Evolutionary conservation across 2,113 vertebrate genomes (phyloP).

Genomic region (Agelaius phoeniceus): DNA sequence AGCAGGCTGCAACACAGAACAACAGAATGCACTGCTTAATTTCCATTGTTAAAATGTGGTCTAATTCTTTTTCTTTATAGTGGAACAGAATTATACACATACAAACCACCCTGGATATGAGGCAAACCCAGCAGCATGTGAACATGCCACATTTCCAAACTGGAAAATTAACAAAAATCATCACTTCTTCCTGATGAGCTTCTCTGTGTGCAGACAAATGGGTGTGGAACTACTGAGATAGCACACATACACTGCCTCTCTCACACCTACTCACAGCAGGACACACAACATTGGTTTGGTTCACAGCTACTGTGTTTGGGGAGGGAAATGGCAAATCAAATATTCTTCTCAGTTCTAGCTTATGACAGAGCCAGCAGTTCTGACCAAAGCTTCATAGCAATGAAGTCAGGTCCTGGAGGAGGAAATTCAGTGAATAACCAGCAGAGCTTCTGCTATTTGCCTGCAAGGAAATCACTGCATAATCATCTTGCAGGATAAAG

Average conservation of each 20-base stretch:
- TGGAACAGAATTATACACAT: neutral
- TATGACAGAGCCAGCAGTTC: neutral
- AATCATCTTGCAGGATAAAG: neutral
- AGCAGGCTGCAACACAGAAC: neutral
- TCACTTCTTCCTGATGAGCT: constrained; percentile 5
- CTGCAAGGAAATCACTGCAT: neutral
- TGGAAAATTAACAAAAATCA: constrained; percentile 27
- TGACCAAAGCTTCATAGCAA: neutral
- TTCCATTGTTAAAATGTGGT: neutral
- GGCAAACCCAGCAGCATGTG: neutral
- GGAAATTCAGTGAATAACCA: neutral
- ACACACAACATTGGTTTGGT: neutral
- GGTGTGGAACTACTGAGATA: neutral
- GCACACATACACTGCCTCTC: neutral
- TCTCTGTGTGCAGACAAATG: neutral
- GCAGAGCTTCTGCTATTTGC: neutral
- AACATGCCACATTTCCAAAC: neutral
- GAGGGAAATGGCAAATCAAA: neutral
- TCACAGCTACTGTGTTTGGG: fast-evolving
- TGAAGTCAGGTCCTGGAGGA: neutral
- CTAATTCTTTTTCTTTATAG: constrained; percentile 1
- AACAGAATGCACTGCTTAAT: constrained; percentile 22
- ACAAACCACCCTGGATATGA: neutral
- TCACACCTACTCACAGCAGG: neutral
- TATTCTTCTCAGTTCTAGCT: neutral